phyloP scores from a whole-genome alignment of 2,113 vertebrate species.

The Oreochromis aureus region DNA sequence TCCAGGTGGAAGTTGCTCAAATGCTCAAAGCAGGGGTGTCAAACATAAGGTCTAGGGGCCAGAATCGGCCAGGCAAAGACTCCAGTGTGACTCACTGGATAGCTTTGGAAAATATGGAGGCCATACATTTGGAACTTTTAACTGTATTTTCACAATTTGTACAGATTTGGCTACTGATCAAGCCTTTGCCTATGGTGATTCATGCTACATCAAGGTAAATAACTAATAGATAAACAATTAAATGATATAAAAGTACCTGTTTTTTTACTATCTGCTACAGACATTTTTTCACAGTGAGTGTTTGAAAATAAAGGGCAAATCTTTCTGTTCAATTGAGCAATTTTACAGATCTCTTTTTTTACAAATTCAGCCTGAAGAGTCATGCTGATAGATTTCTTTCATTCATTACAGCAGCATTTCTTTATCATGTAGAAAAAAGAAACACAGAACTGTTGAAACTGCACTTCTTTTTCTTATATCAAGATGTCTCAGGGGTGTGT shows the following conservation, averaged over 20 bases:
- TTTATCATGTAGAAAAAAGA: background rate
- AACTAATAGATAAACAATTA: background rate
- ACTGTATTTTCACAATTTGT: background rate
- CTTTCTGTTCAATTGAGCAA: background rate
- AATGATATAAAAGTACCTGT: fast-evolving
- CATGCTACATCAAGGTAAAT: background rate
- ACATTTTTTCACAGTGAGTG: background rate
- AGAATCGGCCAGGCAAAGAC: background rate
- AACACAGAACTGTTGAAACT: background rate
- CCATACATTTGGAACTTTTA: background rate
- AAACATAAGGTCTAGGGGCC: background rate
- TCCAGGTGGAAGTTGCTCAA: background rate
- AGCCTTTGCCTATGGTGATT: background rate
- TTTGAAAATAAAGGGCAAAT: background rate
- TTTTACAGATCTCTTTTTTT: background rate
- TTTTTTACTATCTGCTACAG: background rate
- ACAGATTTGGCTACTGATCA: background rate
- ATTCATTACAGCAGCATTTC: background rate
- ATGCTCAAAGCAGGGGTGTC: background rate
- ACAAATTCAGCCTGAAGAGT: background rate
- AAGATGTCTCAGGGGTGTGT: background rate
- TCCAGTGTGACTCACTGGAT: background rate
- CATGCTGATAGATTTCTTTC: background rate
- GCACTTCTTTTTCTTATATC: background rate
- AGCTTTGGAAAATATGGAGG: background rate